Evolutionary conservation across 2,113 vertebrate species (phyloP).

Genomic region (Atrichornis clamosus): DNA sequence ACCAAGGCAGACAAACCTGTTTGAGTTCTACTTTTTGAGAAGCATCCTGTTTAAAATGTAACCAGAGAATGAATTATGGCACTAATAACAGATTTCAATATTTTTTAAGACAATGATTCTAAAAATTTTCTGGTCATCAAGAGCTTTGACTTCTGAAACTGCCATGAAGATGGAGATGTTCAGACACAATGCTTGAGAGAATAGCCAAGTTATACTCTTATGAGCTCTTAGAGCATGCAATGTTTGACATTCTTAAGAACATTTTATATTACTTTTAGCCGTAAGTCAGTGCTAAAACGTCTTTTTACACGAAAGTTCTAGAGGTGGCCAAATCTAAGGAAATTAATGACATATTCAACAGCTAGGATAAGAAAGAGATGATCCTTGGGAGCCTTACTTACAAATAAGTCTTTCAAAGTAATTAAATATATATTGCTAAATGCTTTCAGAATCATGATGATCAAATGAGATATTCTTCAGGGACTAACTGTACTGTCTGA

Average conservation of each 20-base stretch:
- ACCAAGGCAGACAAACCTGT: neutral
- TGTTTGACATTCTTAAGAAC: neutral
- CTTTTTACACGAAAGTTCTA: neutral
- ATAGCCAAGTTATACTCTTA: neutral
- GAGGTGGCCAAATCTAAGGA: neutral
- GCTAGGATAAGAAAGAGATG: neutral
- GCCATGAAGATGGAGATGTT: neutral
- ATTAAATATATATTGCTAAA: neutral
- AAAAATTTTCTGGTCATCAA: neutral
- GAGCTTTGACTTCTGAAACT: neutral
- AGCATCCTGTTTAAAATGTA: neutral
- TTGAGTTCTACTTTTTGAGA: neutral
- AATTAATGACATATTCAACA: neutral
- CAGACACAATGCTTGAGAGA: neutral
- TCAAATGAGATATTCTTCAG: neutral
- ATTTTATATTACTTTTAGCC: neutral
- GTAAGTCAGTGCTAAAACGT: neutral
- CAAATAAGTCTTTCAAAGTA: neutral
- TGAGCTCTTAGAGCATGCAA: neutral
- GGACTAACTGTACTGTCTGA: neutral
- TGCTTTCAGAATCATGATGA: neutral
- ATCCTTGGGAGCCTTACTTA: neutral
- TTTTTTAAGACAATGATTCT: neutral
- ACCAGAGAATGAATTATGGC: neutral
- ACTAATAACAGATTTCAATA: neutral